A percentile compares a stretch with the other conserved stretches of the same genome.
Conservation (phyloP, 2,113 vertebrate genomes). For the Cyanoramphus novaezelandiae region DNA sequence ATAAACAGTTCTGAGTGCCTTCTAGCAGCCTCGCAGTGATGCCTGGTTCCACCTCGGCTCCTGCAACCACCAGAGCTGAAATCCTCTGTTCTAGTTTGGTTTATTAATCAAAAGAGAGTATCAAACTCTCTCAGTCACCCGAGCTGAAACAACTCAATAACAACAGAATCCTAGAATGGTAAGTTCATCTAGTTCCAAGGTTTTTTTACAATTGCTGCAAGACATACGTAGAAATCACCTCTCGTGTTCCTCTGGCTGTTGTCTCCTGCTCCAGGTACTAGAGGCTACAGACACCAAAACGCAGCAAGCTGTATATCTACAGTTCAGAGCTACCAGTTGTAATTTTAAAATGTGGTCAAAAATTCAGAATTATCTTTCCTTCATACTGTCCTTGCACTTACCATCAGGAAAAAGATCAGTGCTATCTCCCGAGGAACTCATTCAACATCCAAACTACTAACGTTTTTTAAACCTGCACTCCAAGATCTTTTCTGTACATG, state of each 20-base stretch:
- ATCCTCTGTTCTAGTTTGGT: not conserved
- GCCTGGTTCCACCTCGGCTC: accelerated
- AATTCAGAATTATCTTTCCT: not conserved
- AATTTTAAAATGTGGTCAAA: not conserved
- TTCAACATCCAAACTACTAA: not conserved
- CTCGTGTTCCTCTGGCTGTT: not conserved
- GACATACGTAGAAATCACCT: not conserved
- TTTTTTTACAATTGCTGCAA: not conserved
- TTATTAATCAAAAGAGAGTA: not conserved
- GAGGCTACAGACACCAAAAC: not conserved
- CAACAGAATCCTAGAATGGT: not conserved
- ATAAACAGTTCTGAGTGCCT: not conserved
- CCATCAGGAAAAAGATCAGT: not conserved
- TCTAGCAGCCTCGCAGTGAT: not conserved
- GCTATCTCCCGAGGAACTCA: not conserved
- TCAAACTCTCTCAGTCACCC: not conserved
- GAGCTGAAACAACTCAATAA: not conserved
- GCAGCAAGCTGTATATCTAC: accelerated
- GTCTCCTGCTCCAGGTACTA: not conserved
- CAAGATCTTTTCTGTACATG: not conserved
- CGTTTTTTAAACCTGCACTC: not conserved
- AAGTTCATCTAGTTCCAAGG: not conserved
- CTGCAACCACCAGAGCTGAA: not conserved
- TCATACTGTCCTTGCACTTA: not conserved
- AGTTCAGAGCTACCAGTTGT: not conserved